Percentiles rank a stretch among this genome's conserved stretches.
Conservation (phyloP, 2,113 vertebrate species). For the Galbula dea region DNA sequence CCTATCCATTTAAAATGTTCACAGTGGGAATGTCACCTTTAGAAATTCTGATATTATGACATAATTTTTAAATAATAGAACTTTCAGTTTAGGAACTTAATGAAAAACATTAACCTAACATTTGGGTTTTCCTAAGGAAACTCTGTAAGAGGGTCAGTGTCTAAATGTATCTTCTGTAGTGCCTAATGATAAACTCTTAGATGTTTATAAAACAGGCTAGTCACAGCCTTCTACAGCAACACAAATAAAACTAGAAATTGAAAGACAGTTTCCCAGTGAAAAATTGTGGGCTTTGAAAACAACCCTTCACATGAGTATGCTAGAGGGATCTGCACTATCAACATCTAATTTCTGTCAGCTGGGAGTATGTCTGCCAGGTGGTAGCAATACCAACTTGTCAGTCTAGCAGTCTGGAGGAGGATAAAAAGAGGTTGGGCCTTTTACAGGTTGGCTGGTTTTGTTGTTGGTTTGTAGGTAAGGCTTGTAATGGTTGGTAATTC, state of each 20-base stretch:
- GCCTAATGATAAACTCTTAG: background rate
- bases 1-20: background rate
- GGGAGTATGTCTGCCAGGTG: background rate
- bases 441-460: accelerated
- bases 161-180: background rate
- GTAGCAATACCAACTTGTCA: background rate
- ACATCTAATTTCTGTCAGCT: background rate
- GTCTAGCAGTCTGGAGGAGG: background rate
- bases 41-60: background rate
- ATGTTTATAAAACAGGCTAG: background rate
- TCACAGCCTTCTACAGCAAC: background rate
- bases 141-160: background rate
- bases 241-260: background rate
- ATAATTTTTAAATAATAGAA: background rate
- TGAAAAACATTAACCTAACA: background rate
- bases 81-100: background rate
- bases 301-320: background rate
- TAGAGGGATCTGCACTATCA: background rate
- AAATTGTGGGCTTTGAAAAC: background rate
- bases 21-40: background rate
- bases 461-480: background rate
- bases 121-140: background rate
- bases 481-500: accelerated
- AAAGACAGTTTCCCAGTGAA: background rate
- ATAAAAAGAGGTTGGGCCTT: accelerated